Percentiles rank a stretch among this genome's conserved stretches.
Conservation (phyloP, 2,113 vertebrate species). For the Hyperopisus bebe region DNA sequence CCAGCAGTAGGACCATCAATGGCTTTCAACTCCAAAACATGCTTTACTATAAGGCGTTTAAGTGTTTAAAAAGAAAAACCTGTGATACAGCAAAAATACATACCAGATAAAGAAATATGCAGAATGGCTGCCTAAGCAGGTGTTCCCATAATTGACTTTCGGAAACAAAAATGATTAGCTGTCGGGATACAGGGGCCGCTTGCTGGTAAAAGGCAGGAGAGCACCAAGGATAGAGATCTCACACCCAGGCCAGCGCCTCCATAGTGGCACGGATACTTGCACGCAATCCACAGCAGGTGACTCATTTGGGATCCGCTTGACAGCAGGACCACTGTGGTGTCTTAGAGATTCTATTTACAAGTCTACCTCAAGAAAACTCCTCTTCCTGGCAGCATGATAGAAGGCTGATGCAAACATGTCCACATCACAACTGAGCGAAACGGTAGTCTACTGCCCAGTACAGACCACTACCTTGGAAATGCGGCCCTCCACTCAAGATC, state of each 20-base stretch:
- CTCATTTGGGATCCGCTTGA: neutral
- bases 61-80: neutral
- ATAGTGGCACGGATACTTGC: neutral
- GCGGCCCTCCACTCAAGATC: neutral
- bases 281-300: neutral
- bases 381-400: neutral
- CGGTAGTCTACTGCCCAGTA: neutral
- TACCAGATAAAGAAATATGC: neutral
- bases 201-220: neutral
- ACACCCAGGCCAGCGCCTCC: neutral
- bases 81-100: neutral
- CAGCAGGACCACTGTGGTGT: neutral
- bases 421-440: neutral
- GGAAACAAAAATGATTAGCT: neutral
- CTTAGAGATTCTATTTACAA: neutral
- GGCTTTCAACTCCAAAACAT: neutral
- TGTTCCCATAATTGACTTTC: neutral
- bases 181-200: neutral
- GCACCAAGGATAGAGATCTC: neutral
- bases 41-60: neutral
- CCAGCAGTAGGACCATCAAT: neutral
- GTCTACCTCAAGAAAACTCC: neutral
- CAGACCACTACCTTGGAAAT: neutral
- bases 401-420: neutral
- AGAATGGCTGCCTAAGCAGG: neutral